Base-by-base conservation (phyloP, 2,113 vertebrate species). In the Pseudolaguvia tuberculata region DNA sequence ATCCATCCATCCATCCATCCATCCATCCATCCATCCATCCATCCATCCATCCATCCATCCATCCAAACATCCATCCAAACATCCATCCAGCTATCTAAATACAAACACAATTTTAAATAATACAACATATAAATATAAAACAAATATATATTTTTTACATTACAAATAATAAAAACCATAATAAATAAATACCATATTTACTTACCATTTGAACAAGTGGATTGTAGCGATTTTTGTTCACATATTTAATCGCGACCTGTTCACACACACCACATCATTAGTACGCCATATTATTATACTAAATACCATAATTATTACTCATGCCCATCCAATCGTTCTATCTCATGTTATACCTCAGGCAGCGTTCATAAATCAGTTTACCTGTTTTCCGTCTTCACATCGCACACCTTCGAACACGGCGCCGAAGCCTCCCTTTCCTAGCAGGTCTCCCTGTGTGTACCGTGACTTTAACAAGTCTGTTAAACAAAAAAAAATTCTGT, bases 171-270 rank as follows among this genome's bases (percentile, higher is more conserved):
- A 1, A 52, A 1, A 21, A 25, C 21, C 13, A 55, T 9, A 56
- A 20, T 51, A 51, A 51, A 48, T 48, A 17, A 48, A 48, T 48
- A 48, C 2, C 15, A 62, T 52, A 15, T 29, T 52, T 55, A 78
- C 85, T 83, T 75, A 86, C 84, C 69, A 82, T 66, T 13, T 51
- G 71, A 7, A 84, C 73, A 42, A 67, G 75, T 56, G 65, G 55
- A 11, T 65, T 65, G 17, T 66, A 31, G 1, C 21, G 20, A 1
- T 51, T 66, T 17, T 83, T 79, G 0, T 68, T 18, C 15, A 88
- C 79, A 45, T 81, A 70, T 70, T 88, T 88, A 61, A 88, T 83
- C 3, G 87, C 87, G 11, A 88, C 87, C 87, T 88, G 63, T 21
- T 69, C 5, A 78, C 61, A 15, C 45, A 18, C 1, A 51, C 5